Conservation (phyloP, 2,888 invertebrate species). For the Julus scandinavius region DNA sequence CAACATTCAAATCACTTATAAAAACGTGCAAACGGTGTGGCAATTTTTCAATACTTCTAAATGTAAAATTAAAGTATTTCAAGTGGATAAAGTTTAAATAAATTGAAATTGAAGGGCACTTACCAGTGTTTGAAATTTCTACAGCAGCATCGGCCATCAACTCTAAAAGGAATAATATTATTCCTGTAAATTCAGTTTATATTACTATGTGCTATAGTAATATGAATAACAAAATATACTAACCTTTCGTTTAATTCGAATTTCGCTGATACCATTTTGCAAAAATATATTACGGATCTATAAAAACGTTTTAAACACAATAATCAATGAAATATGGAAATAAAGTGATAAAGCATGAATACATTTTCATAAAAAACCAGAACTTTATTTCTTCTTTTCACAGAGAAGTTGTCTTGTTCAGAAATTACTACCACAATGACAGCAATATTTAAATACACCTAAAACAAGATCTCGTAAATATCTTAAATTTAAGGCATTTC, state of each 20-base stretch:
- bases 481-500: conserved; percentile 46
- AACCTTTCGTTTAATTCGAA: neutral
- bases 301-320: neutral
- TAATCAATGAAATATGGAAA: neutral
- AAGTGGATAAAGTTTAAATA: too few relatives aligned
- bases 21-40: too few relatives aligned
- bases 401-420: conserved; percentile 37
- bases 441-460: conserved; percentile 25
- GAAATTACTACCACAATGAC: conserved; percentile 43
- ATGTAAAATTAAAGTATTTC: too few relatives aligned
- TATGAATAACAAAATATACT: neutral
- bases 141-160: neutral
- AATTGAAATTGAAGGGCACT: too few relatives aligned
- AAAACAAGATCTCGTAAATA: conserved; percentile 43
- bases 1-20: too few relatives aligned
- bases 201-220: neutral
- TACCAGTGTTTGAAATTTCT: too few relatives aligned
- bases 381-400: conserved; percentile 37
- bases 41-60: too few relatives aligned
- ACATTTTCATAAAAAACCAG: conserved; percentile 31
- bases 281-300: neutral
- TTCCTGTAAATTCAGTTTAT: neutral
- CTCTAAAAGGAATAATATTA: neutral
- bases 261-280: neutral
- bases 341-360: neutral